Conservation (phyloP, 2,113 vertebrate genomes). For the Pteropus alecto region DNA sequence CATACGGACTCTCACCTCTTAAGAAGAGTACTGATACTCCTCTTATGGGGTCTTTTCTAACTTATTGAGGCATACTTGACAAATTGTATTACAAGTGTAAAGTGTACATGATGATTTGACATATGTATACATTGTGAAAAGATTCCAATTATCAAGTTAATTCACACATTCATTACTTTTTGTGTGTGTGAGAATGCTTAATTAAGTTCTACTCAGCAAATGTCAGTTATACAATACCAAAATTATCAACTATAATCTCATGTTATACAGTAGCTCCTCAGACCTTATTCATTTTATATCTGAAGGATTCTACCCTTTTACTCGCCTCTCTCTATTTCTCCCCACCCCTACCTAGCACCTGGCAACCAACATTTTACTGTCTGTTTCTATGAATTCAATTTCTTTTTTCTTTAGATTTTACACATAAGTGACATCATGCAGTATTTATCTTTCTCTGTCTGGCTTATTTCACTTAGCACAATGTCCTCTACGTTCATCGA, state of each 20-base stretch:
- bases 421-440: not conserved
- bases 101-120: not conserved
- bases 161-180: not conserved
- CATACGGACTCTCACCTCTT: not conserved
- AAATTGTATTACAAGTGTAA: not conserved
- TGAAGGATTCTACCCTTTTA: not conserved
- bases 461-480: not conserved
- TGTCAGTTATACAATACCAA: not conserved
- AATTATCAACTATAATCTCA: not conserved
- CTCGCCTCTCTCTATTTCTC: not conserved
- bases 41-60: not conserved
- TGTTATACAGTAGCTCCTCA: not conserved
- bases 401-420: not conserved
- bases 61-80: not conserved
- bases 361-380: not conserved
- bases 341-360: not conserved
- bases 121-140: not conserved
- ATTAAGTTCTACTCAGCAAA: not conserved
- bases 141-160: not conserved
- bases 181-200: not conserved
- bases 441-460: not conserved
- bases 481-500: not conserved
- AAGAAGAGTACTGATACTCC: not conserved
- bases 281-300: not conserved
- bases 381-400: not conserved